Evolutionary conservation across 2,113 vertebrate genomes (phyloP).

Genomic region (Zootoca vivipara): DNA sequence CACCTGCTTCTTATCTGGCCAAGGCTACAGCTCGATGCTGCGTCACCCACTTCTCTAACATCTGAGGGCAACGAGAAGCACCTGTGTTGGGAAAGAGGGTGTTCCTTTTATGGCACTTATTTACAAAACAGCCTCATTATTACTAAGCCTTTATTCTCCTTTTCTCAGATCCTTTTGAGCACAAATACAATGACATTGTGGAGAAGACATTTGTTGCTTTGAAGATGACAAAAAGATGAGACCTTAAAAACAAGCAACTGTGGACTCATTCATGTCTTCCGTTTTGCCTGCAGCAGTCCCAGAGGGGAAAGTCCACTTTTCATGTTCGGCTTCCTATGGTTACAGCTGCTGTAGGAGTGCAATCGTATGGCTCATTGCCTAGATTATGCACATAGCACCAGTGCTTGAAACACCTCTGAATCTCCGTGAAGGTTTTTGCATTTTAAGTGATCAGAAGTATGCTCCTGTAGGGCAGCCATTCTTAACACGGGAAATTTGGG

Average conservation of each 20-base stretch:
- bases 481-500: neutral
- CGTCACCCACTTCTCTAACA: neutral
- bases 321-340: neutral
- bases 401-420: neutral
- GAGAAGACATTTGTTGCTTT: neutral
- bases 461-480: neutral
- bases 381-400: neutral
- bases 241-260: neutral
- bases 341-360: neutral
- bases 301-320: neutral
- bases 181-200: neutral
- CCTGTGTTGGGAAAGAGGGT: constrained; percentile 8
- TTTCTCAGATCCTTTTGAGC: constrained; percentile 15
- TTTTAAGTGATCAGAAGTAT: neutral
- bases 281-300: neutral
- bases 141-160: neutral
- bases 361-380: neutral
- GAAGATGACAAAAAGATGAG: neutral
- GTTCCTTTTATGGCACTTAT: neutral
- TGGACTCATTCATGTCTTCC: neutral
- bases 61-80: neutral
- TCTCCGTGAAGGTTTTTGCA: neutral
- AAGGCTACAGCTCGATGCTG: neutral
- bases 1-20: too few species aligned
- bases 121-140: neutral